Percentiles rank a stretch among this genome's conserved stretches.
Evolutionary conservation across 2,797 vertebrate species (phyloP).

Genomic region (Coendou prehensilis): DNA sequence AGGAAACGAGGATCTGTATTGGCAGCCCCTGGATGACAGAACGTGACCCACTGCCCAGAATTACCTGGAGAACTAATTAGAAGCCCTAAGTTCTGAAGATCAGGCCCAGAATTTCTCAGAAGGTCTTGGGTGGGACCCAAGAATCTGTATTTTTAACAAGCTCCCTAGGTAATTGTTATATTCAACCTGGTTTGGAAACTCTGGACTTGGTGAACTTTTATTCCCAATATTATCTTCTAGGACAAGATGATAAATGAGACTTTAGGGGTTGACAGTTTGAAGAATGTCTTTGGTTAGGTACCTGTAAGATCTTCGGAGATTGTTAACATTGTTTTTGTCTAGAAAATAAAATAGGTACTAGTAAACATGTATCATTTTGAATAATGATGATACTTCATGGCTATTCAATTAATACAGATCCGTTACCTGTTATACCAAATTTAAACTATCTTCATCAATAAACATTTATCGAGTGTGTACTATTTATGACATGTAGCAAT

Average conservation of each 20-base stretch:
- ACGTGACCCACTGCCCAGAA: not conserved
- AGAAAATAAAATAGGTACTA: not conserved
- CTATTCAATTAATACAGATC: not conserved
- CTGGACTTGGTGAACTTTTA: conserved; percentile 30
- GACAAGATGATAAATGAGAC: conserved; percentile 25
- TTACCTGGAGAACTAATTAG: conserved; percentile 5
- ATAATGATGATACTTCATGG: conserved; percentile 38
- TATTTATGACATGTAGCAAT: not conserved
- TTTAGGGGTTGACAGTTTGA: not conserved
- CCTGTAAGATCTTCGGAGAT: not conserved
- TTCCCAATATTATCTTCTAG: not conserved
- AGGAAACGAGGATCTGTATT: not conserved
- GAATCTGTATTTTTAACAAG: conserved; percentile 39
- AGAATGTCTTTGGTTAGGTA: not conserved
- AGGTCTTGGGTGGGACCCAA: not conserved
- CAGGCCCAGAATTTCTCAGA: not conserved
- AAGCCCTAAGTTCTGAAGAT: not conserved
- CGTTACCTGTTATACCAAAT: not conserved
- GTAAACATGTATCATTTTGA: not conserved
- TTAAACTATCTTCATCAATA: conserved; percentile 48
- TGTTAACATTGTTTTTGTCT: conserved; percentile 18
- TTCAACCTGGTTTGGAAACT: conserved; percentile 6
- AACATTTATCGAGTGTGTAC: conserved; percentile 35
- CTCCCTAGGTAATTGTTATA: not conserved
- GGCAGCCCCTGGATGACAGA: not conserved